Evolutionary conservation across 2,113 vertebrate genomes (phyloP), one percentile per base, ranked within the genome.

Genomic region (Microtus oregoni): DNA sequence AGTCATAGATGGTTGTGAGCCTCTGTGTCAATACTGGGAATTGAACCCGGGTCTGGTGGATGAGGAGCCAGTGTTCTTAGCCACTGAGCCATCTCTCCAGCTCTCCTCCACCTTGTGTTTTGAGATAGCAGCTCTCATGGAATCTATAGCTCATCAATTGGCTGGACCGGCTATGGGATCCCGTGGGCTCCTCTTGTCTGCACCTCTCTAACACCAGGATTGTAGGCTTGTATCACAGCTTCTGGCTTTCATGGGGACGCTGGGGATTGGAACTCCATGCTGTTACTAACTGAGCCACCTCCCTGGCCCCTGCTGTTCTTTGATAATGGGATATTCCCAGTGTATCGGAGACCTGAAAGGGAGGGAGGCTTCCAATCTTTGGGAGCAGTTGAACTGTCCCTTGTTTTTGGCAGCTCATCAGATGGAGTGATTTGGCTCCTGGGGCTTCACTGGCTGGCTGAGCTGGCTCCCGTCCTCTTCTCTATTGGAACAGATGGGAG

Each of bases 321-420:
- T 41, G 30, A 44, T 28, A 8, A 0, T 1, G 78, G 86, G 28
- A 3, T 3, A 30, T 14, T 41, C 79, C 67, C 15, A 0, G 61
- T 26, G 20, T 32, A 15, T 7, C 61, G 35, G 73, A 20, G 61
- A 3, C 28, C 0, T 0, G 1, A 7, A 0, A 22, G 19, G 67
- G 61, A n/a, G 44, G 65, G 78, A 3, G 4, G 7, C 38, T 78
- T 30, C 13, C 11, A 11, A 7, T 41, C 50, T 12, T 19, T 9
- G 26, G 0, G 68, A 19, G 20, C 8, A 15, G 20, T 20, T 7
- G 52, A 17, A 20, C 15, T 35, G 63, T 68, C 91, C 15, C 1
- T 30, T 38, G 26, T 32, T 4, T 63, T 32, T 12, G 32, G 38
- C n/a, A 38, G 0, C 3, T 32, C 11, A 19, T 28, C 44, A 12